A percentile compares a stretch with the other conserved stretches of the same genome.
Conservation (phyloP, 2,113 vertebrate species). For the Pygoscelis antarcticus region DNA sequence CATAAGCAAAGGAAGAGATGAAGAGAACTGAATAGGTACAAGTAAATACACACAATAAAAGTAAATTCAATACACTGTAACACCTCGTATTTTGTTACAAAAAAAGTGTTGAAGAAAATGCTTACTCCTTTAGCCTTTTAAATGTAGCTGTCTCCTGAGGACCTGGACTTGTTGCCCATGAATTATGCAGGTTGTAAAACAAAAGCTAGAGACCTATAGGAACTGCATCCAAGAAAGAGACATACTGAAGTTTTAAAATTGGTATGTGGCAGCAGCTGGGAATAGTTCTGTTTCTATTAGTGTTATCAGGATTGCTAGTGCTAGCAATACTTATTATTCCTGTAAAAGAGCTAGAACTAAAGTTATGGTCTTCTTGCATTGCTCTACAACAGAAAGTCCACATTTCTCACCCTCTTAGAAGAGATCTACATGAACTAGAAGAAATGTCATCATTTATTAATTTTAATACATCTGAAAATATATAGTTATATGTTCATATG, state of each 20-base stretch:
- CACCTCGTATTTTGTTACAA: neutral
- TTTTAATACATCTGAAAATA: neutral
- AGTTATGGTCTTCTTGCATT: neutral
- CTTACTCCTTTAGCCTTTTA: neutral
- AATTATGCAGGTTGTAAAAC: neutral
- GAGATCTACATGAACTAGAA: neutral
- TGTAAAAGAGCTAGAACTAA: neutral
- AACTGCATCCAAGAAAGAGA: neutral
- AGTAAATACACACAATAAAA: neutral
- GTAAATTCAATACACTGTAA: neutral
- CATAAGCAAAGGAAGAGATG: neutral
- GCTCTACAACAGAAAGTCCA: neutral
- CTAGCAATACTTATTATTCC: neutral
- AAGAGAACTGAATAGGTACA: neutral
- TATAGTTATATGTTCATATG: neutral
- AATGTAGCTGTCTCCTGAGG: neutral
- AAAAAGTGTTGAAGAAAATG: neutral
- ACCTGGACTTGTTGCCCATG: neutral
- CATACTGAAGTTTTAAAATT: neutral
- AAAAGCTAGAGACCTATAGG: neutral
- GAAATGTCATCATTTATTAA: neutral
- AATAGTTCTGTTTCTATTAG: neutral
- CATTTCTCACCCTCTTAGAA: neutral
- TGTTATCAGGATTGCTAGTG: neutral
- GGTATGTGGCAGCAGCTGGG: neutral